Evolutionary conservation across 2,888 invertebrate genomes (phyloP).

Genomic region (Trichogramma dendrolimi): DNA sequence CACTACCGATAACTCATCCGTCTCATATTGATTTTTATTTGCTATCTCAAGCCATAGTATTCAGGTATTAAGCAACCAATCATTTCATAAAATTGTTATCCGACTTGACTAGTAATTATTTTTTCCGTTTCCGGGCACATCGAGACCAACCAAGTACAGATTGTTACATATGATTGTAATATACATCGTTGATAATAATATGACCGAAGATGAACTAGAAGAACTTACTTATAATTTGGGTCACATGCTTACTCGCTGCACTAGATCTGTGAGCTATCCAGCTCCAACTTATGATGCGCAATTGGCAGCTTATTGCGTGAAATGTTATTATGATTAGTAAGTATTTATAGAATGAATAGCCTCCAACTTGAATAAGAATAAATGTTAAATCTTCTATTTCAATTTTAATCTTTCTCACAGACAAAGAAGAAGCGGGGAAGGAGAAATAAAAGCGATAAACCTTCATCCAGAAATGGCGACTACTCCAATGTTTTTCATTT

Average conservation of each 20-base stretch:
- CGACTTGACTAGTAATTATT: neutral
- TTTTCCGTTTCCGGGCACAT: slow-evolving; percentile 63
- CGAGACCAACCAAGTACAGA: slow-evolving; percentile 82
- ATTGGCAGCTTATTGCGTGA: slow-evolving; percentile 73
- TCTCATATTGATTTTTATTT: slow-evolving; percentile 85
- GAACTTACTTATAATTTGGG: slow-evolving; percentile 77
- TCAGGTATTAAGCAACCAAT: slow-evolving; percentile 40
- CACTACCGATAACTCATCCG: slow-evolving; percentile 76
- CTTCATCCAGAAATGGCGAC: slow-evolving; percentile 15
- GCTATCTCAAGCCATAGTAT: slow-evolving; percentile 59
- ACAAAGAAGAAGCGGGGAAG: too few relatives aligned
- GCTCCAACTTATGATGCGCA: slow-evolving; percentile 86
- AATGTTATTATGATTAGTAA: slow-evolving; percentile 55
- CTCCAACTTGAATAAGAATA: neutral
- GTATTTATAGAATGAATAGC: slow-evolving; percentile 35
- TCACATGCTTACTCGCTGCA: slow-evolving; percentile 80
- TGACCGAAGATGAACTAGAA: slow-evolving; percentile 72
- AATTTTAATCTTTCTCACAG: slow-evolving; percentile 21
- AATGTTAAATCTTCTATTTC: neutral
- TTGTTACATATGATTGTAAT: slow-evolving; percentile 58
- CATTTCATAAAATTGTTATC: neutral
- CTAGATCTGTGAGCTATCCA: slow-evolving; percentile 78
- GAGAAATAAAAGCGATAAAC: slow-evolving; percentile 13
- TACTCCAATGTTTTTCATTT: slow-evolving; percentile 25
- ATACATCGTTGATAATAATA: slow-evolving; percentile 68